Evolutionary conservation across 2,797 vertebrate genomes (phyloP).

Genomic region (Platyrinchus mystaceus): DNA sequence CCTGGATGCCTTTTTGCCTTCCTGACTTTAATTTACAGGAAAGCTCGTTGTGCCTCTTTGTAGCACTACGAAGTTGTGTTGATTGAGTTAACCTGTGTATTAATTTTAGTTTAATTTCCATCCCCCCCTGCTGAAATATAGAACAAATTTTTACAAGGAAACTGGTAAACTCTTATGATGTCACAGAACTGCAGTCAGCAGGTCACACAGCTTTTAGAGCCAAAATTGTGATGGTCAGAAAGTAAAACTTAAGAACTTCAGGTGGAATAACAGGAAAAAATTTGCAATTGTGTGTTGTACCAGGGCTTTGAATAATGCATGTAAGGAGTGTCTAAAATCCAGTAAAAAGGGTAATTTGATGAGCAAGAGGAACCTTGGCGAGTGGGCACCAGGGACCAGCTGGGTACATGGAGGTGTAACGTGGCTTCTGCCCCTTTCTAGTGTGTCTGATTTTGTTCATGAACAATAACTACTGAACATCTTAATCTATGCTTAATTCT

Average conservation of each 20-base stretch:
- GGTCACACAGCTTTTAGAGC: neutral
- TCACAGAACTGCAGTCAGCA: neutral
- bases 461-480: neutral
- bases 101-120: neutral
- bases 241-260: neutral
- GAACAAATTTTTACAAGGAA: neutral
- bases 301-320: neutral
- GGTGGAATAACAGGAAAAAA: neutral
- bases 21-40: neutral
- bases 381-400: neutral
- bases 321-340: neutral
- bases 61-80: neutral
- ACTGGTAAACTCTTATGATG: neutral
- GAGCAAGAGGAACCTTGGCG: neutral
- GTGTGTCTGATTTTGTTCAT: neutral
- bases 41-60: neutral
- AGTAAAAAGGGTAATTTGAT: neutral
- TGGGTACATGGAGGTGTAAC: neutral
- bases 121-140: neutral
- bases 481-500: slow-evolving; percentile 38
- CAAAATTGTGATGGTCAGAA: neutral
- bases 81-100: neutral
- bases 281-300: neutral
- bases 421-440: neutral
- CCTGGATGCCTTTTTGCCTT: neutral